phyloP scores from a whole-genome alignment of 64 coral and sea anemone genomes.

The Stichodactyla helianthus region DNA sequence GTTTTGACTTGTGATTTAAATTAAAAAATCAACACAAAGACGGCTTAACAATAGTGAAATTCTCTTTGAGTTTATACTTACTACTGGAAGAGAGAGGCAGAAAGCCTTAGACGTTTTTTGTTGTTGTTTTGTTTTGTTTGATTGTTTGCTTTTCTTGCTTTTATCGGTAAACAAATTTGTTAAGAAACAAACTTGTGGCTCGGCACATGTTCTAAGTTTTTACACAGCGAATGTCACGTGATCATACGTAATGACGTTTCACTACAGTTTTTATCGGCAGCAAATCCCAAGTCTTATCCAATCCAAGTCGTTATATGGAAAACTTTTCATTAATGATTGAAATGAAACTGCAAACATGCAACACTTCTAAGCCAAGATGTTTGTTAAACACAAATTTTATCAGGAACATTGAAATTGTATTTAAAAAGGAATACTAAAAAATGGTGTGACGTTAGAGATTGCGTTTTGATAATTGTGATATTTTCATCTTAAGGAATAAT shows the following conservation, averaged over 20 bases:
- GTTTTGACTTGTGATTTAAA: not conserved
- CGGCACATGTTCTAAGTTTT: not conserved
- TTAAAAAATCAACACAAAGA: not conserved
- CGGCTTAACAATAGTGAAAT: no score
- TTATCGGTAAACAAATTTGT: no score
- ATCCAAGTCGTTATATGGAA: not conserved
- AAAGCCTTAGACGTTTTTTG: no score
- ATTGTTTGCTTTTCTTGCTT: not conserved
- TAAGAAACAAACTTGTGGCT: not conserved
- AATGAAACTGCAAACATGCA: not conserved
- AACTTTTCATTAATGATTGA: not conserved
- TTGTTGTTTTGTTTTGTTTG: not conserved
- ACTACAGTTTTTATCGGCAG: not conserved
- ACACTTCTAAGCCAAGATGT: not conserved
- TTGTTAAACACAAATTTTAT: constrained; percentile 11
- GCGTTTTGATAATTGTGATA: not conserved
- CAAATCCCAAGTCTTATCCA: not conserved
- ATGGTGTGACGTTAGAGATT: not conserved
- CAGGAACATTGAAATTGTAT: not conserved
- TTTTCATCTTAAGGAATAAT: not conserved
- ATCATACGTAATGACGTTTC: not conserved
- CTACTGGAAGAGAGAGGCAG: not conserved
- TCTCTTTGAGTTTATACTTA: no score
- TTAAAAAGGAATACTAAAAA: not conserved
- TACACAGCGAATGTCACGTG: not conserved